Evolutionary conservation across 2,113 vertebrate species (phyloP).

Genomic region (Python bivittatus): DNA sequence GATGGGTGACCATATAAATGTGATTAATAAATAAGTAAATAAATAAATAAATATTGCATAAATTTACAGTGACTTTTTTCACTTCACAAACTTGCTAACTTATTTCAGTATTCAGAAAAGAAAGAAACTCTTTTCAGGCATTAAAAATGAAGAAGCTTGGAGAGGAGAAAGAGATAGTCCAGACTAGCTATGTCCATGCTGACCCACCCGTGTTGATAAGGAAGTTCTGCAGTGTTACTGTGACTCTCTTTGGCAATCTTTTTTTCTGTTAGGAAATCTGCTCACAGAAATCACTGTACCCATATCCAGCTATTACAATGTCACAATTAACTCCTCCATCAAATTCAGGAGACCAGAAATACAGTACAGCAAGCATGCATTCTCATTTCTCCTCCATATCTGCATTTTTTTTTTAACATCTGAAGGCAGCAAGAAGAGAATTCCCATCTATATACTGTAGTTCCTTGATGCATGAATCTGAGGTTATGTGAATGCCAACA

Average conservation of each 20-base stretch:
- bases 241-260: not conserved
- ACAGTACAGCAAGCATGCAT: not conserved
- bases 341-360: not conserved
- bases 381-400: not conserved
- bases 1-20: too few species aligned
- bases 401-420: not conserved
- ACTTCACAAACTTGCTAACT: not conserved
- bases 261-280: not conserved
- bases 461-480: not conserved
- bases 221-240: not conserved
- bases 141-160: not conserved
- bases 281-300: not conserved
- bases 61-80: not conserved
- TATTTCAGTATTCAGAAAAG: not conserved
- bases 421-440: not conserved
- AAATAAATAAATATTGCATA: too few species aligned
- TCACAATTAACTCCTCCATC: not conserved
- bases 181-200: too few species aligned
- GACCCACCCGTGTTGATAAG: not conserved
- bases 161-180: not conserved
- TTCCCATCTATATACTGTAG: not conserved
- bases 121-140: not conserved
- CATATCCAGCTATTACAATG: not conserved
- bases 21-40: too few species aligned
- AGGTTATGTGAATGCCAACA: not conserved